Percentiles rank a stretch among this genome's conserved stretches.
These are phyloP conservation scores for Anguilla megastoma DNA, from an alignment of 2,797 vertebrate species.

Conservation along the genomic window DNA sequence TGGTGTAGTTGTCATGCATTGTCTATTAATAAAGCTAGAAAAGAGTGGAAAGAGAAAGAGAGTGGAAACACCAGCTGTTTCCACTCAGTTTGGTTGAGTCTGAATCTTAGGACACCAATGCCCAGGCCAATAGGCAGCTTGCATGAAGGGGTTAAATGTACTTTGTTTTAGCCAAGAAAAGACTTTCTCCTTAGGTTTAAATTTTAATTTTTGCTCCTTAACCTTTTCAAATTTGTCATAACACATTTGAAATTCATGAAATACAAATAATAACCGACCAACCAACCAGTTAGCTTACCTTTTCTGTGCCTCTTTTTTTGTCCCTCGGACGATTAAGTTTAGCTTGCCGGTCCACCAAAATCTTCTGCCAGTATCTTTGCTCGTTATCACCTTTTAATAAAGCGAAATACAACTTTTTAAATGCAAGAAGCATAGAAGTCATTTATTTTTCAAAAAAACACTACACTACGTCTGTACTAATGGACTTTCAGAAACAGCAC, in stretches of 20 bases:
- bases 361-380: conserved; percentile 98
- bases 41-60: no score
- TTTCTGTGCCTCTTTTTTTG: conserved; percentile 92
- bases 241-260: not conserved
- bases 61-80: no score
- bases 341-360: conserved; percentile 93
- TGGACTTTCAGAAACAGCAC: not conserved
- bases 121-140: no score
- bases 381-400: conserved; percentile 82
- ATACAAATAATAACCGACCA: not conserved
- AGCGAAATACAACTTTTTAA: not conserved
- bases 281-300: conserved; percentile 69
- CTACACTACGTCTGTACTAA: not conserved
- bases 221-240: not conserved
- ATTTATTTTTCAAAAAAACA: not conserved
- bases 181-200: not conserved
- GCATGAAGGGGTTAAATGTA: not conserved
- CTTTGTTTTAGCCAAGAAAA: not conserved
- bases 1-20: no score
- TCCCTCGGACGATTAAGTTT: conserved; percentile 96
- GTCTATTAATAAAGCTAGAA: no score
- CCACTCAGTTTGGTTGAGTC: no score
- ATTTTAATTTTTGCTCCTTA: not conserved
- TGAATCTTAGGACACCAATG: no score
- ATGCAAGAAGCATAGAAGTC: not conserved